Percentiles rank a stretch among this genome's conserved stretches.
These are phyloP conservation scores for Piprites chloris DNA, from an alignment of 2,113 vertebrate genomes.

Conservation along the genomic window DNA sequence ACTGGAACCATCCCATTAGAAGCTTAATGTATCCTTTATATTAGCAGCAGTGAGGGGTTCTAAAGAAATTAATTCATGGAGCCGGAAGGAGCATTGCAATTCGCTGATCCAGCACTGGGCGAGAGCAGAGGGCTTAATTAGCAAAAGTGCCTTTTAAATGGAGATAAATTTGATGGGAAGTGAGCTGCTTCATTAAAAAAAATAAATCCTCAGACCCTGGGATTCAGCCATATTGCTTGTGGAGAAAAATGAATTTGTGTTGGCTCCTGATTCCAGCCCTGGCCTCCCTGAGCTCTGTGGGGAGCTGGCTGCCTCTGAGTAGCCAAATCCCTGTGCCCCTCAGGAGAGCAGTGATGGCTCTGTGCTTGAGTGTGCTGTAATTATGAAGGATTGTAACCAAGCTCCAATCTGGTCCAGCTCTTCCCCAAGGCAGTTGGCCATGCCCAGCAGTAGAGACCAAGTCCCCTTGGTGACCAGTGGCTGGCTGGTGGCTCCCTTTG, in stretches of 20 bases:
- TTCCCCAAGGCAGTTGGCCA: background rate
- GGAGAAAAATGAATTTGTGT: background rate
- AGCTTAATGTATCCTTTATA: background rate
- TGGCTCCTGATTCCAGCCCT: background rate
- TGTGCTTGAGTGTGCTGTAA: accelerated
- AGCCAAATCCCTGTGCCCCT: background rate
- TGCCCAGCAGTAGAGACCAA: background rate
- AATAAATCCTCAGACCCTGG: background rate
- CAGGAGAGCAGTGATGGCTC: background rate
- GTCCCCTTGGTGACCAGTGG: background rate
- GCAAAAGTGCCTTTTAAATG: slow-evolving; percentile 1
- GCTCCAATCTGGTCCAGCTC: background rate
- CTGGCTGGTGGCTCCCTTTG: background rate
- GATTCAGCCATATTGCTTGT: background rate
- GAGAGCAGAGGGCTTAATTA: slow-evolving; percentile 9
- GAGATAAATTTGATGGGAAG: background rate
- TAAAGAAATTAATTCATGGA: background rate
- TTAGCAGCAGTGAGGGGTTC: background rate
- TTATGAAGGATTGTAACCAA: background rate
- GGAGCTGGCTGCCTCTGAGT: background rate
- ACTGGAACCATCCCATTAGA: background rate
- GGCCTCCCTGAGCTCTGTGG: background rate
- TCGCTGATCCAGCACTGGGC: background rate
- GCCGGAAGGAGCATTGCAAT: background rate
- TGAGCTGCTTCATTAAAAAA: background rate